Conservation (phyloP, 2,797 vertebrate species). For the Falco peregrinus region DNA sequence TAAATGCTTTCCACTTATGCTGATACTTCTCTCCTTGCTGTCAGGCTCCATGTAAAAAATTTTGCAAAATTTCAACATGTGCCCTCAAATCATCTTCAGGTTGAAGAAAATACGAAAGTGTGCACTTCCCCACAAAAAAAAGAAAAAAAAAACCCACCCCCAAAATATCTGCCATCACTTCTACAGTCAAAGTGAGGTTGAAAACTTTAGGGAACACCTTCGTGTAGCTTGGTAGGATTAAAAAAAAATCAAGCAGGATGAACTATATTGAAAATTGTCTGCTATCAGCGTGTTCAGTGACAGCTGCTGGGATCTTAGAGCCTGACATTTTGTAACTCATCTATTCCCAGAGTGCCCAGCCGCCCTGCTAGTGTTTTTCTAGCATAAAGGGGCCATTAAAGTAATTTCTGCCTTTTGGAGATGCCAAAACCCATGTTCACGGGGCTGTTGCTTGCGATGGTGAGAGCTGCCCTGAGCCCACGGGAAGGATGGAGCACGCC, state of each 20-base stretch:
- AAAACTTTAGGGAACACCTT: not conserved
- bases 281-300: not conserved
- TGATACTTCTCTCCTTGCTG: not conserved
- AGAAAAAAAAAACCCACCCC: not conserved
- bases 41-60: not conserved
- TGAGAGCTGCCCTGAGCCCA: not conserved
- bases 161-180: not conserved
- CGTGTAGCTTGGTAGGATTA: not conserved
- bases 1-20: not conserved
- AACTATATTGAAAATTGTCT: not conserved
- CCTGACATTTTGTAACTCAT: not conserved
- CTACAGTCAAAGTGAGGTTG: not conserved
- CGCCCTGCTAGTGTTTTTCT: not conserved
- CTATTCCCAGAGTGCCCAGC: not conserved
- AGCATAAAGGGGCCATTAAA: not conserved
- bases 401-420: not conserved
- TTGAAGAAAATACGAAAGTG: not conserved
- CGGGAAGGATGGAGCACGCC: accelerated
- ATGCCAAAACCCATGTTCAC: accelerated
- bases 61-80: not conserved
- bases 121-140: not conserved
- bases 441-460: not conserved
- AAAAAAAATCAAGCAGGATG: not conserved
- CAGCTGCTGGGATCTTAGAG: not conserved
- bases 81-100: not conserved